Evolutionary conservation across 1,140 invertebrate genomes (phyloP), one percentile per base, ranked within the genome.

Genomic region (Ditylenchus dipsaci): DNA sequence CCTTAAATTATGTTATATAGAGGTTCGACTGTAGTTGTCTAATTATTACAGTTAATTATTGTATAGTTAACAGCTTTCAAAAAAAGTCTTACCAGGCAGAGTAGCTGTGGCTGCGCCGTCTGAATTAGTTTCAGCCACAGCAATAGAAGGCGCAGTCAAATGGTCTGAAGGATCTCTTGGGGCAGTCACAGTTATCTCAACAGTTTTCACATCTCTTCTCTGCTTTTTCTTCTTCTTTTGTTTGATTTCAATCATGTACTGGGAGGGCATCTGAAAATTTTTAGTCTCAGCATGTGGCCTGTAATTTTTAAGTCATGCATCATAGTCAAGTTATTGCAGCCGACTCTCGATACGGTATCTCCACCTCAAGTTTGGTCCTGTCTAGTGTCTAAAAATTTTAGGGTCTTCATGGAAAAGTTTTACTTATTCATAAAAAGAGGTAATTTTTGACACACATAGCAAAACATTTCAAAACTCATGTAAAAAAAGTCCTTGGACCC

Each of bases 191-290:
- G 69, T 58, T 15, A 45, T 43, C 38, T 43, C 42, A 23, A 65
- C 23, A 47, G 42, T 38, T 42, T 45, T 65, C 29, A 13, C 21
- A 26, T 7, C 53, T 15, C 17, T 30, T 60, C 38, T 58, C 17
- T 58, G 62, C 17, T 65, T 63, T 33, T 64, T 72, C 5, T 60
- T 49, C 63, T 76, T 78, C 69, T 79, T 79, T 27, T 66, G 70
- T 38, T 80, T 80, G 13, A 80, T 71, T 63, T 80, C 78, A 19
- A 81, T 76, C 79, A 80, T 80, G 57, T 79, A 77, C 57, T 81
- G 78, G 27, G 78, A 65, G 17, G 78, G 70, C 79, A 81, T 80
- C 77, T 76, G 49, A 27, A 74, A 49, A 29, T n/a, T 26, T 19
- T 21, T 21, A 53, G 33, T 38, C 33, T 38, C 11, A 38, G 33